Evolutionary conservation across 2,888 invertebrate genomes (phyloP), one percentile per base, ranked within the genome.

Genomic region (Tipula vernalis): DNA sequence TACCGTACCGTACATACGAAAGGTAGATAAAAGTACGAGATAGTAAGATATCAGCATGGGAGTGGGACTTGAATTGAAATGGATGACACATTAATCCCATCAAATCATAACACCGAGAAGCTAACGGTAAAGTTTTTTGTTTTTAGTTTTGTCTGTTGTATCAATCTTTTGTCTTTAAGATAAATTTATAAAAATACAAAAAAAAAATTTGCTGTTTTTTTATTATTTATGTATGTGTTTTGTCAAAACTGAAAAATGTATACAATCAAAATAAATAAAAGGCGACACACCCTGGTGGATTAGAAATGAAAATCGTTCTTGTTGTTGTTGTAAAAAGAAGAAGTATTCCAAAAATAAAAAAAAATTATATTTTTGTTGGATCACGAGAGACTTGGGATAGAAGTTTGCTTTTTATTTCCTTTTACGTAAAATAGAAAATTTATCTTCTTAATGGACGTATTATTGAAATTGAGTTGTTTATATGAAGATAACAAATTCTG

Each of bases 81-180:
- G 71, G 28, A 71, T 71, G 71, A 71, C 71, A 71, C 28, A 28
- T 28, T 71, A 71, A 71, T 71, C 71, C 71, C 28, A 71, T 71
- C 71, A 71, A 71, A 71, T 71, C 71, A 71, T 71, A 71, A 71
- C 71, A 71, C 71, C 71, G 71, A 71, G 71, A 71, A 71, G 71
- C 28, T 71, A 71, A 71, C 71, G 71, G 71, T 71, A 71, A 71
- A 71, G 10, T 71, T 71, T 71, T 12, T 28, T 18, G n/a, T 51
- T 51, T 15, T 15, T 15, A 15, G n/a, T n/a, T 71, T 28, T 28
- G 28, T 28, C 71, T 71, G 71, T 71, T 71, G 28, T 12, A 28
- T 71, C 10, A 71, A 71, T 71, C 71, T 71, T 71, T 71, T 71
- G 71, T 71, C 71, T 71, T 71, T 28, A 71, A 71, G 71, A 71